Conservation (phyloP, 2,113 vertebrate genomes). For the Chloroceryle aenea region DNA sequence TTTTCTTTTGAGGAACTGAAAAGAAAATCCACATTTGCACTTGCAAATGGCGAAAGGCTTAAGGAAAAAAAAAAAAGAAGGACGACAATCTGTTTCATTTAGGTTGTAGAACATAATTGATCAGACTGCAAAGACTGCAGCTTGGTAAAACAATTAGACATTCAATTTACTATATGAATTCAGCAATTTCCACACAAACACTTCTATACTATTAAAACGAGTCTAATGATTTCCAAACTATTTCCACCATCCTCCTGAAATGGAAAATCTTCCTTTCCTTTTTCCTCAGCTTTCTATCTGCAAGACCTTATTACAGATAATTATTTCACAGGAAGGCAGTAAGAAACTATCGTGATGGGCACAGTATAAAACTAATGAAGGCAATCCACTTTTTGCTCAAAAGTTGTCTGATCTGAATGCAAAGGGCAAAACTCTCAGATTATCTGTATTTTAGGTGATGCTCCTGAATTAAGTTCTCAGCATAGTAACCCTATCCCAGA, state of each 20-base stretch:
- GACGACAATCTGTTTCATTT: background rate
- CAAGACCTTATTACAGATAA: background rate
- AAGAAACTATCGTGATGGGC: background rate
- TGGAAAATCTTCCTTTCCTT: background rate
- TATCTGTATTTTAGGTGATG: background rate
- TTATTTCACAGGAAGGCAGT: background rate
- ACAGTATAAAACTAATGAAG: background rate
- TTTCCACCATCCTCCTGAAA: background rate
- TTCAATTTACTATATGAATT: conserved; percentile 26
- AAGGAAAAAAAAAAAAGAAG: background rate
- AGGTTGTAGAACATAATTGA: conserved; percentile 26
- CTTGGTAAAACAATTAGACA: conserved; percentile 16
- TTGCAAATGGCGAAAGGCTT: conserved; percentile 10
- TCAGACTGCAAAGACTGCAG: background rate
- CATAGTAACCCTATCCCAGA: background rate
- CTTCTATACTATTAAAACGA: background rate
- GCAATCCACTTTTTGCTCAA: background rate
- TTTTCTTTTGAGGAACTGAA: conserved; percentile 35
- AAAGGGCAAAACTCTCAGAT: background rate
- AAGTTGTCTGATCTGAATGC: background rate
- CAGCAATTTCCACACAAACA: conserved; percentile 8
- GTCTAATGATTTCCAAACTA: conserved; percentile 14
- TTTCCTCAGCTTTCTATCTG: background rate
- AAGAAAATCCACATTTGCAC: conserved; percentile 17
- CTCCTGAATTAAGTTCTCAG: background rate